phyloP scores from a whole-genome alignment of 2,888 invertebrate genomes.

The Cistogaster globosa region DNA sequence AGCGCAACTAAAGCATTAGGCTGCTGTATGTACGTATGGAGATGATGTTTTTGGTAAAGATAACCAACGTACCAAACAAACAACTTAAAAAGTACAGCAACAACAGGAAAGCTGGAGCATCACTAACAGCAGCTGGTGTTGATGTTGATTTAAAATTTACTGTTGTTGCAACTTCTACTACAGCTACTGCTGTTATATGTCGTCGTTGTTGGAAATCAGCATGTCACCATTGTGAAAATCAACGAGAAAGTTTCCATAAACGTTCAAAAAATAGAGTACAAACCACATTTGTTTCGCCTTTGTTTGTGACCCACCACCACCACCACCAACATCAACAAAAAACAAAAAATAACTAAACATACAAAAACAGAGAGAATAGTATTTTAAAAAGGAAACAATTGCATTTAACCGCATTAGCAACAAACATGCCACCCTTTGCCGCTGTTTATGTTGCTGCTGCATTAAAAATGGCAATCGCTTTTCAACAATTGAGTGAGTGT shows the following conservation, averaged over 20 bases:
- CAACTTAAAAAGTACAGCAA: slow-evolving; percentile 14
- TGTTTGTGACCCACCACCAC: slow-evolving; percentile 51
- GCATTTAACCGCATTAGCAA: slow-evolving; percentile 56
- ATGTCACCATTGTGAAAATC: slow-evolving; percentile 66
- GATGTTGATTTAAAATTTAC: slow-evolving; percentile 62
- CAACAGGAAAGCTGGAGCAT: slow-evolving; percentile 49
- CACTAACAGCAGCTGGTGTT: slow-evolving; percentile 65
- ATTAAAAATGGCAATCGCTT: slow-evolving; percentile 27
- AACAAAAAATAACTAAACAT: slow-evolving; percentile 19
- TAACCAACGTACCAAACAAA: slow-evolving; percentile 57
- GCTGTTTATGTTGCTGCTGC: slow-evolving; percentile 4
- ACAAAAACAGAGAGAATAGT: slow-evolving; percentile 19
- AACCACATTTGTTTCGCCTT: slow-evolving; percentile 61
- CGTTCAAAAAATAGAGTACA: slow-evolving; percentile 33
- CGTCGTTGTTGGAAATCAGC: slow-evolving; percentile 58
- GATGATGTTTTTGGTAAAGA: slow-evolving; percentile 64
- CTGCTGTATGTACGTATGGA: slow-evolving; percentile 22
- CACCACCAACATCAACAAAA: slow-evolving; percentile 18
- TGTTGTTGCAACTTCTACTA: slow-evolving; percentile 53
- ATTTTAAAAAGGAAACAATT: slow-evolving; percentile 58
- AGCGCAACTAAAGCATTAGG: slow-evolving; percentile 53
- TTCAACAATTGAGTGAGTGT: slow-evolving; percentile 10
- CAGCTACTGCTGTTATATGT: slow-evolving; percentile 52
- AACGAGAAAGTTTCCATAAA: slow-evolving; percentile 58
- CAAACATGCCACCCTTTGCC: slow-evolving; percentile 38